Evolutionary conservation across 1,140 invertebrate species (phyloP).

Genomic region (Vanessa atalanta): DNA sequence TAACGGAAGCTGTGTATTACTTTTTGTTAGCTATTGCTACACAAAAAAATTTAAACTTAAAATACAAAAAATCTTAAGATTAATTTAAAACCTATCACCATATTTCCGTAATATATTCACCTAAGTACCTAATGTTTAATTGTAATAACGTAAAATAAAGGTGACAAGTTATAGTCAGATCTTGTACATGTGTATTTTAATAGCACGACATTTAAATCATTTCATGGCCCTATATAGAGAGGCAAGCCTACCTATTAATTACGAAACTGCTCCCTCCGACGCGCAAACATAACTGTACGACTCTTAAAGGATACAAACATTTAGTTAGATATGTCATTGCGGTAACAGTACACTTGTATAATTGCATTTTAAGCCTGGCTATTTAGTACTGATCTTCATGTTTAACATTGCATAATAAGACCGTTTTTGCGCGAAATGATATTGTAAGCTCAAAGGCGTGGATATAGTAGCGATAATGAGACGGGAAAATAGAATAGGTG

Average conservation of each 20-base stretch:
- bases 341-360: constrained; percentile 72
- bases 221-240: constrained; percentile 60
- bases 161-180: constrained; percentile 12
- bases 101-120: no score
- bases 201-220: constrained; percentile 56
- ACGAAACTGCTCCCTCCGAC: constrained; percentile 62
- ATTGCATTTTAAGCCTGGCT: constrained; percentile 67
- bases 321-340: constrained; percentile 74
- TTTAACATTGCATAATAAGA: constrained; percentile 62
- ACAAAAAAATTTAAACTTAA: no score
- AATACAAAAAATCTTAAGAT: background rate
- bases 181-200: constrained; percentile 36
- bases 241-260: constrained; percentile 56
- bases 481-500: constrained; percentile 40
- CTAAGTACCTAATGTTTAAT: background rate
- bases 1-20: no score
- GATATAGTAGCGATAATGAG: constrained; percentile 40
- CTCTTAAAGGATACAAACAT: constrained; percentile 76
- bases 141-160: background rate
- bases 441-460: constrained; percentile 54
- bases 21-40: no score
- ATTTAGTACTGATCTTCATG: constrained; percentile 61
- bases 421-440: constrained; percentile 66
- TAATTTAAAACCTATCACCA: background rate
- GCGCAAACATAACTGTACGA: constrained; percentile 64